These are phyloP conservation scores for Lophotriccus pileatus DNA, from an alignment of 2,797 vertebrate genomes.

Conservation along the genomic window DNA sequence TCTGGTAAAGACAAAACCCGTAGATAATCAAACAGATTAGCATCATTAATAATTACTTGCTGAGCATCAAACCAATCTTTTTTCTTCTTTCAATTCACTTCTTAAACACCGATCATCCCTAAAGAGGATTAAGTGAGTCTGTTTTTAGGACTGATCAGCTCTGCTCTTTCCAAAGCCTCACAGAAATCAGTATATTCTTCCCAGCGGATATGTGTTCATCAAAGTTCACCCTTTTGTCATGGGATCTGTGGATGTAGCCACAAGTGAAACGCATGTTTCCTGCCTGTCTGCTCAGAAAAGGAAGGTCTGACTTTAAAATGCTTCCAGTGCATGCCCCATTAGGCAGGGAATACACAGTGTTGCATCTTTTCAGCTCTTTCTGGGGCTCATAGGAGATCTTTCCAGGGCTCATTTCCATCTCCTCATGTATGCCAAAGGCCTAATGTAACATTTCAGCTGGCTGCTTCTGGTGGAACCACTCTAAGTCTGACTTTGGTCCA, in stretches of 20 bases:
- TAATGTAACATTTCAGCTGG: background rate
- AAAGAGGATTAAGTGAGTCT: constrained; percentile 8
- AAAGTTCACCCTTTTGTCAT: background rate
- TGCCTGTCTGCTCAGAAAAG: background rate
- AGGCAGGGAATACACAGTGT: background rate
- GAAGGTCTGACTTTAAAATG: background rate
- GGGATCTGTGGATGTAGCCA: background rate
- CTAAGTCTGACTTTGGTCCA: background rate
- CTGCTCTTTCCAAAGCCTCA: background rate
- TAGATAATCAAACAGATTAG: constrained; percentile 39
- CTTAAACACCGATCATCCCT: background rate
- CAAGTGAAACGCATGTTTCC: background rate
- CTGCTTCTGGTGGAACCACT: background rate
- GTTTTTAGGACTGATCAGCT: background rate
- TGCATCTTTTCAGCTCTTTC: background rate
- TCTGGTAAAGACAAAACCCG: background rate
- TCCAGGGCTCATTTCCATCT: background rate
- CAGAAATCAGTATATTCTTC: background rate
- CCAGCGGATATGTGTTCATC: rapidly evolving
- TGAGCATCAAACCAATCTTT: background rate
- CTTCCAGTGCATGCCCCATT: rapidly evolving
- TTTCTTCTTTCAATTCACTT: constrained; percentile 4
- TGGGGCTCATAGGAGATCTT: background rate
- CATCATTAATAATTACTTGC: background rate
- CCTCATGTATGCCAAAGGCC: background rate